Evolutionary conservation across 2,113 vertebrate genomes (phyloP).

Genomic region (Rhodinocichla rosea): DNA sequence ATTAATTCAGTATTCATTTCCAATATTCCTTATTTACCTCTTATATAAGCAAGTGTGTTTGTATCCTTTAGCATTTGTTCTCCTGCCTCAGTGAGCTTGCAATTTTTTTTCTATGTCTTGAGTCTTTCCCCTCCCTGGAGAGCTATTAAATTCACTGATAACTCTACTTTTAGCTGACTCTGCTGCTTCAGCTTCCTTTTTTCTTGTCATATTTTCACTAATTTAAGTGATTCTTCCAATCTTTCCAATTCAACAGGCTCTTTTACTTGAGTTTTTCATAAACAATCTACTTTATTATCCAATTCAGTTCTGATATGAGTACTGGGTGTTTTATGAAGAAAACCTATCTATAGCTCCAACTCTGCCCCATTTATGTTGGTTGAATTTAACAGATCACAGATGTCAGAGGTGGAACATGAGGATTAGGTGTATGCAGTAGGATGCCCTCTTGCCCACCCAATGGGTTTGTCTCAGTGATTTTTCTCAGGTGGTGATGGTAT

Average conservation of each 20-base stretch:
- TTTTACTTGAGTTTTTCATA: neutral
- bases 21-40: constrained; percentile 6
- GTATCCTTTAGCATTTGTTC: neutral
- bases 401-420: neutral
- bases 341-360: neutral
- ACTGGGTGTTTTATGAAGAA: neutral
- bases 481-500: neutral
- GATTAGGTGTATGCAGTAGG: neutral
- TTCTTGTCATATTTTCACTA: neutral
- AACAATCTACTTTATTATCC: neutral
- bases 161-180: neutral
- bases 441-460: neutral
- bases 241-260: neutral
- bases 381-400: neutral
- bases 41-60: neutral
- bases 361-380: neutral
- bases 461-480: neutral
- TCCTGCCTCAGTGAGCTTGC: neutral
- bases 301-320: neutral
- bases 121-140: neutral
- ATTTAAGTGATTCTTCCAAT: neutral
- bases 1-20: constrained; percentile 31
- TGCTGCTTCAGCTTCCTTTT: neutral
- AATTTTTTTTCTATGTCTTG: neutral
- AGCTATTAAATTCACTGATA: neutral